Base-by-base conservation (phyloP, 2,113 vertebrate genomes). In the Paralichthys olivaceus region DNA sequence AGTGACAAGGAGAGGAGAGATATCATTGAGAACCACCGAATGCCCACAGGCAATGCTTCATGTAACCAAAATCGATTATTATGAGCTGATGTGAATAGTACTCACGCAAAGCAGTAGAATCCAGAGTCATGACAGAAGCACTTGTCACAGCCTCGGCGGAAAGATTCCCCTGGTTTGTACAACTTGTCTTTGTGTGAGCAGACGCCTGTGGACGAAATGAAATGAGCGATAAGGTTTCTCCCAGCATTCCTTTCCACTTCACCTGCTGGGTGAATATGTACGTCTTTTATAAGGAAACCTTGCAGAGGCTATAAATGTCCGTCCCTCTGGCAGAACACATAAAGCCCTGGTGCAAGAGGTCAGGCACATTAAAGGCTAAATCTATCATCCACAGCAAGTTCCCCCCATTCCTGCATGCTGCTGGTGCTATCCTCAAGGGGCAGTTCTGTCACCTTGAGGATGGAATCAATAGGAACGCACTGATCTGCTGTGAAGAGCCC, bases 111-210 rank as follows among this genome's bases (percentile, higher is more conserved):
- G 76, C 92, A 94, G 75, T 87, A 87, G 47, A 81, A 87, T 2
- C 92, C 93, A 71, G 69, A 69, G 4, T 79, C 65, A 17, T 89
- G 86, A 55, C 92, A 93, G 84, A 83, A 90, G 53, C 89, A 92
- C 43, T 84, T 85, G 69, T 93, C 85, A 60, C 91, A 93, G 74
- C 86, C 92, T 78, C 87, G 89, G 23, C 14, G 17, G 75, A 92
- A 92, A n/a, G 79, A 83, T 4, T 93, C 87, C 61, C 91, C 91
- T 5, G 89, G 83, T 84, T 87, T 93, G 76, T 86, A 92, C 51
- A 67, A 70, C 70, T 82, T 89, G 54, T 87, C 76, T 29, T 92
- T 91, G 76, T 83, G 25, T n/a, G 67, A 84, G 43, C 92, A 93
- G 57, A 80, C 59, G 12, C 91, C 91, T 92, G 84, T 2, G 14